Evolutionary conservation across 2,113 vertebrate genomes (phyloP).

Genomic region (Cranoglanis bouderius): DNA sequence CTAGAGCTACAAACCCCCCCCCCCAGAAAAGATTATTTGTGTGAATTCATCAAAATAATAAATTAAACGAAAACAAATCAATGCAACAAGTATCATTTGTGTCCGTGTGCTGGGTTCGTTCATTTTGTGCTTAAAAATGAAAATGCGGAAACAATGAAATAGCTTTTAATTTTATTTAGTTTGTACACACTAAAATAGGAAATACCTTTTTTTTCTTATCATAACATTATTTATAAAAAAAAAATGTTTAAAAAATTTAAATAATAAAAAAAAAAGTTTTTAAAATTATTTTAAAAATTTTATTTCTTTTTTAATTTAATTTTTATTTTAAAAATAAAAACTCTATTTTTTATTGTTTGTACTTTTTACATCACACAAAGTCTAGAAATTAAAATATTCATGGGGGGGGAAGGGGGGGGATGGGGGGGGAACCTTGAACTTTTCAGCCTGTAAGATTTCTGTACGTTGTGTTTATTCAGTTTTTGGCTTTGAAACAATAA

Average conservation of each 20-base stretch:
- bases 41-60: not conserved
- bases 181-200: not conserved
- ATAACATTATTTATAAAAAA: too few relatives aligned
- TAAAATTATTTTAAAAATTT: too few relatives aligned
- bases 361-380: not conserved
- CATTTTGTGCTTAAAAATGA: not conserved
- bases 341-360: not conserved
- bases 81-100: not conserved
- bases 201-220: not conserved
- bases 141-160: not conserved
- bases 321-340: not conserved
- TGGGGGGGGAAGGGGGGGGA: too few relatives aligned
- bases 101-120: not conserved
- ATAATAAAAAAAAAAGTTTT: too few relatives aligned
- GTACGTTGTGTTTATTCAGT: not conserved
- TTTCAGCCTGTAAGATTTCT: not conserved
- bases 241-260: too few relatives aligned
- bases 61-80: not conserved
- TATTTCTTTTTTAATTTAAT: too few relatives aligned
- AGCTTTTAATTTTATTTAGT: not conserved
- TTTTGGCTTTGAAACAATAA: not conserved
- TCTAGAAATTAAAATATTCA: not conserved
- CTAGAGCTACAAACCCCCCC: not conserved
- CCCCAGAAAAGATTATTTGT: not conserved
- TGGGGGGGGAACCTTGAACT: too few relatives aligned